Conservation (phyloP, 2,113 vertebrate genomes). For the Onychostruthus taczanowskii region DNA sequence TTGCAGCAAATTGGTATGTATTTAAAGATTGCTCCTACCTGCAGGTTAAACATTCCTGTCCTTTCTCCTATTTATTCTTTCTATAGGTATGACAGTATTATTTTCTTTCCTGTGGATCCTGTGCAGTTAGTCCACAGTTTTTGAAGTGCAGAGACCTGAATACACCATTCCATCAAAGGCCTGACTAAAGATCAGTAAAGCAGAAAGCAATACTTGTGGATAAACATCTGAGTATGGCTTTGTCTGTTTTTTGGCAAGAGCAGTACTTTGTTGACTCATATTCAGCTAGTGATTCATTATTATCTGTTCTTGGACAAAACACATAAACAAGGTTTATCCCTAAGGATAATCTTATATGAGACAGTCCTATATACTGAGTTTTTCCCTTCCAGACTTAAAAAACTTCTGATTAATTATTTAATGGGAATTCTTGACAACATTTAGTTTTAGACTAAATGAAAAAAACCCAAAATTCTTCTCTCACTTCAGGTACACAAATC, state of each 20-base stretch:
- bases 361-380: neutral
- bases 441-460: neutral
- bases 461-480: neutral
- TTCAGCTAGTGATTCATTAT: slow-evolving; percentile 26
- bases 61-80: neutral
- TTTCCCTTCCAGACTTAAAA: neutral
- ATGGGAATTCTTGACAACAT: neutral
- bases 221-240: slow-evolving; percentile 9
- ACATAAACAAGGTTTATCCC: slow-evolving; percentile 48
- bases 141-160: neutral
- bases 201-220: neutral
- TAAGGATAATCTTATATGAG: slow-evolving; percentile 15
- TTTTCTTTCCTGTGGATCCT: neutral
- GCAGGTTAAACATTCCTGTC: neutral
- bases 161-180: neutral
- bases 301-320: slow-evolving; percentile 45
- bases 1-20: neutral
- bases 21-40: neutral
- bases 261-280: slow-evolving; percentile 5
- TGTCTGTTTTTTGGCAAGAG: neutral
- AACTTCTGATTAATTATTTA: neutral
- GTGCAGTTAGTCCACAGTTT: neutral
- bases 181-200: neutral
- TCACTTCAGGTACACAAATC: neutral
- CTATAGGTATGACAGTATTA: neutral